Base-by-base conservation (phyloP, 2,888 invertebrate species). In the Mythimna vitellina region DNA sequence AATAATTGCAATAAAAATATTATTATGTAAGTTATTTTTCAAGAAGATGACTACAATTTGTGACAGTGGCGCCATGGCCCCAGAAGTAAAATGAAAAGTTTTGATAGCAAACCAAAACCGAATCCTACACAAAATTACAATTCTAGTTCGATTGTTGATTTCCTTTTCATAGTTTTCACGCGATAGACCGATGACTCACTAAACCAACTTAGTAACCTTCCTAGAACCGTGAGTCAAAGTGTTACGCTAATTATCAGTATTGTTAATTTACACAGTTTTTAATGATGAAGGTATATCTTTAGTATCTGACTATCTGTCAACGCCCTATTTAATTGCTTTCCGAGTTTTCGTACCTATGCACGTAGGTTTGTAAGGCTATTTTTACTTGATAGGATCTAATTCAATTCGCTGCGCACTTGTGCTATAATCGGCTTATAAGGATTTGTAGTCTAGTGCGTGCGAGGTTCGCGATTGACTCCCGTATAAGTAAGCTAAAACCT, bases 191-290 rank as follows among this genome's bases (percentile, higher is more conserved):
- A 75, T 83, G 83, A 81, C 46, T 83, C 81, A 83, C 32, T 62
- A 25, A 62, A 56, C 46, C 68, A 68, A 62, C 60, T 58, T 56
- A 73, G 38, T 69, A 66, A 65, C 72, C 71, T 84, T 74, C 76
- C 66, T 22, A 61, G 81, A 77, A 84, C 35, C 46, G 58, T 76
- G 85, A 84, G 22, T 81, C 85, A 83, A 78, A 80, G 69, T 64
- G 35, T 68, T 81, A 69, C 64, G 60, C 60, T 81, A 80, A 81
- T 73, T 81, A 81, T 66, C 64, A 65, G 58, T 61, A 66, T 64
- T 38, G 66, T 70, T 60, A 20, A 42, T 66, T 63, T 75, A 66
- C 54, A 66, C 56, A 70, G 46, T 70, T 53, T 29, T 70, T 56
- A 65, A 73, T 61, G 78, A 81, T 80, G 73, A 66, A 53, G 22